These are phyloP conservation scores for Enoplosus armatus DNA, from an alignment of 2,797 vertebrate genomes.

Conservation along the genomic window DNA sequence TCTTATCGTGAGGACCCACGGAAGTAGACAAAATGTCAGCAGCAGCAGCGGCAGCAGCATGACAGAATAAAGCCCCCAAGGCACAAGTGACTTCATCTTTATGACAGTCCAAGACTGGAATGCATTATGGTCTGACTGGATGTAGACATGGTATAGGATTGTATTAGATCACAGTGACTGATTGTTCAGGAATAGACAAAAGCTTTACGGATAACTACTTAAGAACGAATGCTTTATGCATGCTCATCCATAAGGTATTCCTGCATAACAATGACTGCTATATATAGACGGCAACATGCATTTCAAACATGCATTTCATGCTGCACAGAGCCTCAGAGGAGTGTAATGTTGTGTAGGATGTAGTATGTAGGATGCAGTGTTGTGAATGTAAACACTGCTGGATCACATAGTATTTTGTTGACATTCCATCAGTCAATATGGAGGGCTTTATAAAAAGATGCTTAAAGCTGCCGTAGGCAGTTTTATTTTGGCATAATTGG, in stretches of 20 bases:
- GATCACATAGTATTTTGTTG: constrained; percentile 17
- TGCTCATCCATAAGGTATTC: constrained; percentile 62
- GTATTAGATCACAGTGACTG: constrained; percentile 38
- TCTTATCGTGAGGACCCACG: constrained; percentile 22
- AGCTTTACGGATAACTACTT: constrained; percentile 37
- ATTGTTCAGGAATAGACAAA: constrained; percentile 41
- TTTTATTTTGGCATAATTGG: too few relatives aligned
- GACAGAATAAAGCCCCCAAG: constrained; percentile 53
- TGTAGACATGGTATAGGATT: constrained; percentile 35
- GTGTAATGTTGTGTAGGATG: constrained; percentile 35
- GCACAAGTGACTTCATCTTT: constrained; percentile 59
- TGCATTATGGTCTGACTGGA: constrained; percentile 41
- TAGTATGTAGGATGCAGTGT: constrained; percentile 35
- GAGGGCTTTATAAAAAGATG: not conserved
- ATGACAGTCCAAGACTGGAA: constrained; percentile 54
- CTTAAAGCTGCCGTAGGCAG: too few relatives aligned
- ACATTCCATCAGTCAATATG: too few relatives aligned
- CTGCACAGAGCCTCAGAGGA: constrained; percentile 42
- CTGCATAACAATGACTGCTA: constrained; percentile 72
- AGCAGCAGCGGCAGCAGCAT: constrained; percentile 30
- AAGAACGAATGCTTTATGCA: constrained; percentile 52
- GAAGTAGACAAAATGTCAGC: constrained; percentile 65
- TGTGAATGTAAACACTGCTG: constrained; percentile 34
- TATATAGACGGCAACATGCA: constrained; percentile 65
- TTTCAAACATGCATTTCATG: constrained; percentile 38